Conservation (phyloP, 53 echinoderm and acorn worm species). For the Mesocentrotus franciscanus region DNA sequence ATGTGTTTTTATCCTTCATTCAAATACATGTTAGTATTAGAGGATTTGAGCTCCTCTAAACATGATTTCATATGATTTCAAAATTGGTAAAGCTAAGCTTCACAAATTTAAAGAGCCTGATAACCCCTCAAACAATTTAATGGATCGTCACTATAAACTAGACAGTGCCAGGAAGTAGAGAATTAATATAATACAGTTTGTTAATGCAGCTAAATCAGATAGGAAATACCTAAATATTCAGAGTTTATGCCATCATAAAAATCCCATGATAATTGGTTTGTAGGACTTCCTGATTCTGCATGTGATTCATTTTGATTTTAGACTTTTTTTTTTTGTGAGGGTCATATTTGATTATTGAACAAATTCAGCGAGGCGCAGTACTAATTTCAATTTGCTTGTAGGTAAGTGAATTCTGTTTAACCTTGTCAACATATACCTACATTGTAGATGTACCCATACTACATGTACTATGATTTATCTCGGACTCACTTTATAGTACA, state of each 20-base stretch:
- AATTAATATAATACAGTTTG: not conserved
- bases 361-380: not conserved
- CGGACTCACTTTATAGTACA: too few species aligned
- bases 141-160: not conserved
- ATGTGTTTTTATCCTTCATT: not conserved
- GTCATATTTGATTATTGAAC: not conserved
- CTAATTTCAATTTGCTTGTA: not conserved
- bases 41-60: not conserved
- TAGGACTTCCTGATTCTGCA: not conserved
- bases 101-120: not conserved
- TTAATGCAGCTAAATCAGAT: not conserved
- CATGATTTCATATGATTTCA: not conserved
- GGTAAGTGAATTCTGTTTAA: conserved; percentile 1
- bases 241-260: not conserved
- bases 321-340: not conserved
- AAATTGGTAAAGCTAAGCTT: not conserved
- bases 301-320: not conserved
- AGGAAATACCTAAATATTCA: too few species aligned
- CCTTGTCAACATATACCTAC: not conserved
- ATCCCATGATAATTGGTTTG: not conserved
- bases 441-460: not conserved
- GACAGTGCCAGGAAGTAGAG: not conserved
- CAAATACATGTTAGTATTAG: not conserved
- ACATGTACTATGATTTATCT: not conserved
- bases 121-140: not conserved